A percentile compares a stretch with the other conserved stretches of the same genome.
These are phyloP conservation scores for Ceratina japonica DNA, from an alignment of 1,140 invertebrate species.

Conservation along the genomic window DNA sequence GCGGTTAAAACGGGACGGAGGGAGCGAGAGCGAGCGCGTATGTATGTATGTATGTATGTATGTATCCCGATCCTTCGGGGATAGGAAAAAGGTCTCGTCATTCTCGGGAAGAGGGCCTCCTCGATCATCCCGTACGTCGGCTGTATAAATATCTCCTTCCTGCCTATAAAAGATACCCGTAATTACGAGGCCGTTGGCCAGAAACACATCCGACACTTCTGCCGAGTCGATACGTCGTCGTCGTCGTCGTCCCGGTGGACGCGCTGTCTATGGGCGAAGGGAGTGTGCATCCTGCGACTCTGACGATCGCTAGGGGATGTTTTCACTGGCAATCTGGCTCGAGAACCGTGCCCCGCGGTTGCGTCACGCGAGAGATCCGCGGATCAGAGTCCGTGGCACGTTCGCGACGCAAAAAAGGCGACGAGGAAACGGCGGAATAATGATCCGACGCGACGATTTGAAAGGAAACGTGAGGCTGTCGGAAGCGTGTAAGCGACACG, in stretches of 20 bases:
- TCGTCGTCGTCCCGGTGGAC: too few relatives aligned
- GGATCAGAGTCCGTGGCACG: slow-evolving; percentile 63
- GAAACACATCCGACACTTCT: slow-evolving; percentile 70
- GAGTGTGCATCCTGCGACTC: neutral
- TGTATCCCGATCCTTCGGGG: slow-evolving; percentile 30
- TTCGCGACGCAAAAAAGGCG: slow-evolving; percentile 31
- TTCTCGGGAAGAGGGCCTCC: slow-evolving; percentile 68
- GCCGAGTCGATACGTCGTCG: slow-evolving; percentile 50
- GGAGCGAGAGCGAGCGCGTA: neutral
- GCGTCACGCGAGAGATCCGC: slow-evolving; percentile 59
- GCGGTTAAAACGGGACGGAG: slow-evolving; percentile 4
- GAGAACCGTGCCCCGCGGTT: slow-evolving; percentile 53
- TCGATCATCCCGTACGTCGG: slow-evolving; percentile 76
- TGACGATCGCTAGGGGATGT: slow-evolving; percentile 31
- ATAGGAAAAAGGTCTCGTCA: slow-evolving; percentile 70
- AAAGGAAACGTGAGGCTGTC: slow-evolving; percentile 54
- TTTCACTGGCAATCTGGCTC: slow-evolving; percentile 13
- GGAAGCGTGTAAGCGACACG: neutral
- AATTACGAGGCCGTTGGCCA: slow-evolving; percentile 73
- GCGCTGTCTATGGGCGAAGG: neutral
- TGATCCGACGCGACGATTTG: slow-evolving; percentile 42
- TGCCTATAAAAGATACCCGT: slow-evolving; percentile 75
- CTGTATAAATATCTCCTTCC: slow-evolving; percentile 77
- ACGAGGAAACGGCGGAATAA: slow-evolving; percentile 43
- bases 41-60: neutral